Evolutionary conservation across 2,113 vertebrate species (phyloP).

Genomic region (Sylvia atricapilla): DNA sequence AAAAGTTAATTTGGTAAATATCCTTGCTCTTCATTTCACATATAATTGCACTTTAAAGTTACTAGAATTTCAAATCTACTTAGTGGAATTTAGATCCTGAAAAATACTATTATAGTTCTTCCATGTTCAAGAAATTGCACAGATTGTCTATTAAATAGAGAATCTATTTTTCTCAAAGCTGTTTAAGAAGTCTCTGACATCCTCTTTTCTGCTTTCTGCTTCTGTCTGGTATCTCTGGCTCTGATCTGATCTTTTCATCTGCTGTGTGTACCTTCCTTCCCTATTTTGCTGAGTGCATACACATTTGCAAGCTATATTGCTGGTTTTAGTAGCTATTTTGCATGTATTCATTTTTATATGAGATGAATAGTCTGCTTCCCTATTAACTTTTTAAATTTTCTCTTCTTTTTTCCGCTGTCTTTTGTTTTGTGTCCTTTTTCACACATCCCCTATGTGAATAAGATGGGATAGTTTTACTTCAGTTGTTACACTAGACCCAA

Average conservation of each 20-base stretch:
- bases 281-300: not conserved
- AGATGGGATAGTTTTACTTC: not conserved
- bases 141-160: not conserved
- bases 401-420: not conserved
- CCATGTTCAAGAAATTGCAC: not conserved
- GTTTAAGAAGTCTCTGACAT: not conserved
- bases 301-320: not conserved
- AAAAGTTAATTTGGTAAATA: not conserved
- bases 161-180: not conserved
- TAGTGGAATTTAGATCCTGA: not conserved
- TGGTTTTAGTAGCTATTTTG: not conserved
- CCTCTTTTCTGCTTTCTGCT: not conserved
- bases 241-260: not conserved
- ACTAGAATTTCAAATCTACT: not conserved
- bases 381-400: not conserved
- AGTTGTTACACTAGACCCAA: not conserved
- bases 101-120: not conserved
- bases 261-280: not conserved
- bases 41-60: not conserved
- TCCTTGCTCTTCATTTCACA: not conserved
- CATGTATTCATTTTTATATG: not conserved
- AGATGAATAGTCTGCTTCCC: not conserved
- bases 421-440: not conserved
- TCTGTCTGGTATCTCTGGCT: not conserved
- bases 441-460: rapidly evolving